Evolutionary conservation across 2,888 invertebrate genomes (phyloP).

Genomic region (Octodonta nipae): DNA sequence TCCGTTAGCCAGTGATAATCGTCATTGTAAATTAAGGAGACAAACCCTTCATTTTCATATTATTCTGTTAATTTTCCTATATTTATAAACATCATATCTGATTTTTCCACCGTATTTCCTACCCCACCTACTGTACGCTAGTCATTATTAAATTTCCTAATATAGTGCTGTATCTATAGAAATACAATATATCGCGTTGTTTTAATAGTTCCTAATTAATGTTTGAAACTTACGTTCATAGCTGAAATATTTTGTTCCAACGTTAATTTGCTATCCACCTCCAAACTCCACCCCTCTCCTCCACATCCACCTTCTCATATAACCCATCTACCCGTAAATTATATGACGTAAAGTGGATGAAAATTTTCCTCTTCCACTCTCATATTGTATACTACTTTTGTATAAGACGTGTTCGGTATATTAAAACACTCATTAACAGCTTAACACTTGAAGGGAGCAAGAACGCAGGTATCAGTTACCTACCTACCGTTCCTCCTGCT

Average conservation of each 20-base stretch:
- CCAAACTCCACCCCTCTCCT: conserved; percentile 16
- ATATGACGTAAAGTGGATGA: conserved; percentile 15
- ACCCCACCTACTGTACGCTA: too few species aligned
- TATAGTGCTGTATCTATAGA: too few species aligned
- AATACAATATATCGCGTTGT: conserved; percentile 15
- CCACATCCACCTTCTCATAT: conserved; percentile 17
- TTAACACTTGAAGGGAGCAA: conserved; percentile 26
- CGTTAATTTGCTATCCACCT: conserved; percentile 18
- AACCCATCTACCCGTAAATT: conserved; percentile 16
- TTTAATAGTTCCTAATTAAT: conserved; percentile 20
- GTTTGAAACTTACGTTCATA: conserved; percentile 17
- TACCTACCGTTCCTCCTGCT: too few species aligned
- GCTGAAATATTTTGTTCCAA: conserved; percentile 19
- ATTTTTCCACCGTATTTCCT: too few species aligned
- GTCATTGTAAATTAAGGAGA: too few species aligned
- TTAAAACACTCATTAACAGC: conserved; percentile 24
- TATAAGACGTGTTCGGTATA: conserved; percentile 4
- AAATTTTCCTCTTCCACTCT: conserved; percentile 10
- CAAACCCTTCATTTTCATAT: too few species aligned
- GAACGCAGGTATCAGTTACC: conserved; percentile 20
- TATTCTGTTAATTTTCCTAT: too few species aligned
- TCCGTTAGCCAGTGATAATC: too few species aligned
- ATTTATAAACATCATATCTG: too few species aligned
- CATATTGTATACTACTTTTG: too few species aligned
- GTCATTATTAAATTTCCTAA: too few species aligned